A percentile compares a stretch with the other conserved stretches of the same genome.
Conservation (phyloP, 2,113 vertebrate genomes). For the Turdus rufiventris region DNA sequence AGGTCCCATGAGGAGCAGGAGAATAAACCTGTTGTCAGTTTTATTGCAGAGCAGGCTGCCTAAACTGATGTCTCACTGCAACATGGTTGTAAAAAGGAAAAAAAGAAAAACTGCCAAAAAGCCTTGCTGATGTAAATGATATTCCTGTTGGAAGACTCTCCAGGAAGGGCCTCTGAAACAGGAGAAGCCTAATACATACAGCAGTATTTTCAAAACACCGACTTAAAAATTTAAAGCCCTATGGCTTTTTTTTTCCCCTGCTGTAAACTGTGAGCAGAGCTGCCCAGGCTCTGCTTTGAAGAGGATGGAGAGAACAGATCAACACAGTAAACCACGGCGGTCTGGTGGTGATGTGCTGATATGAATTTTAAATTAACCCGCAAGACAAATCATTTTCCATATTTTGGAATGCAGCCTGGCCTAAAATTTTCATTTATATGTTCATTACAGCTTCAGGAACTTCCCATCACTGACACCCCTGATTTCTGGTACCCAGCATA, state of each 20-base stretch:
- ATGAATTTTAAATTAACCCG: neutral
- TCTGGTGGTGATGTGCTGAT: neutral
- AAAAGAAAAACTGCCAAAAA: slow-evolving; percentile 59
- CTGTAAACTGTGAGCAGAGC: neutral
- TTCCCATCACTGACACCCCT: neutral
- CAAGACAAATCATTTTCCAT: neutral
- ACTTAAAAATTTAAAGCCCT: slow-evolving; percentile 60
- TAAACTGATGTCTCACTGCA: slow-evolving; percentile 64
- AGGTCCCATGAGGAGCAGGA: slow-evolving; percentile 48
- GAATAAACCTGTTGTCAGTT: slow-evolving; percentile 64
- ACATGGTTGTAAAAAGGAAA: slow-evolving; percentile 54
- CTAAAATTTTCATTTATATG: neutral
- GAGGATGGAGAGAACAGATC: neutral
- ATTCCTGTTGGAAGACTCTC: slow-evolving; percentile 61
- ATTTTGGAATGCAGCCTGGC: neutral
- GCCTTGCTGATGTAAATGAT: slow-evolving; percentile 62
- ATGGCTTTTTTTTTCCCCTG: neutral
- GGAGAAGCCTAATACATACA: slow-evolving; percentile 53
- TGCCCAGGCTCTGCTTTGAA: neutral
- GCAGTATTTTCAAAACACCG: slow-evolving; percentile 54
- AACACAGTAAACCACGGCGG: neutral
- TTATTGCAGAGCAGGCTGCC: slow-evolving; percentile 61
- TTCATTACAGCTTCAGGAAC: neutral
- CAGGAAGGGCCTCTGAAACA: slow-evolving; percentile 44
- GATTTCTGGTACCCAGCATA: neutral